Percentiles rank a stretch among this genome's conserved stretches.
Evolutionary conservation across 2,113 vertebrate species (phyloP).

Genomic region (Bos javanicus): DNA sequence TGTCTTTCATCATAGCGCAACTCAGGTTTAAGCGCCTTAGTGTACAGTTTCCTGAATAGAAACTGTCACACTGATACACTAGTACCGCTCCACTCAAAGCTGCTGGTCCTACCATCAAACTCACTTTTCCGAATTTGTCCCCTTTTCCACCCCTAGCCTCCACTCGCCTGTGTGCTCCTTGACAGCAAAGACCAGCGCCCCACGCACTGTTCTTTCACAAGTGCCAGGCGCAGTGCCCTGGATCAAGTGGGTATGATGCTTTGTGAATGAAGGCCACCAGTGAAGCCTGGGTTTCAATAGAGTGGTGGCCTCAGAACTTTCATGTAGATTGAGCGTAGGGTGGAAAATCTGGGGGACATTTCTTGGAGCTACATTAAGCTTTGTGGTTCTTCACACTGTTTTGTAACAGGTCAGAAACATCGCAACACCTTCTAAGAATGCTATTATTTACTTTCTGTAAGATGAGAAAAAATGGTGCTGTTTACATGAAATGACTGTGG

Average conservation of each 20-base stretch:
- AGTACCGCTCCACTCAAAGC: fast-evolving
- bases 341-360: not conserved
- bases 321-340: fast-evolving
- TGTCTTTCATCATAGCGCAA: not conserved
- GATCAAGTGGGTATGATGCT: not conserved
- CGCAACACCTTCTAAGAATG: not conserved
- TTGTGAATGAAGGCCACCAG: not conserved
- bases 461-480: not conserved
- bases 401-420: not conserved
- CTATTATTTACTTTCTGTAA: not conserved
- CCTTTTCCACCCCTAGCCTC: fast-evolving
- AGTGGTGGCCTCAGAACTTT: not conserved
- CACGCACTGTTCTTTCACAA: fast-evolving
- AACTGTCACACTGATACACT: fast-evolving
- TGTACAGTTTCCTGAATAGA: not conserved
- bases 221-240: fast-evolving
- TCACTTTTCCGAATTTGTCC: not conserved
- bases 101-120: not conserved
- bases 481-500: not conserved
- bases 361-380: not conserved
- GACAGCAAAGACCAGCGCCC: not conserved
- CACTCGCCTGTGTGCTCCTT: not conserved
- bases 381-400: not conserved
- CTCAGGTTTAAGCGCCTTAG: not conserved
- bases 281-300: not conserved